These are phyloP conservation scores for Hybognathus amarus DNA, from an alignment of 2,797 vertebrate species.

Conservation along the genomic window DNA sequence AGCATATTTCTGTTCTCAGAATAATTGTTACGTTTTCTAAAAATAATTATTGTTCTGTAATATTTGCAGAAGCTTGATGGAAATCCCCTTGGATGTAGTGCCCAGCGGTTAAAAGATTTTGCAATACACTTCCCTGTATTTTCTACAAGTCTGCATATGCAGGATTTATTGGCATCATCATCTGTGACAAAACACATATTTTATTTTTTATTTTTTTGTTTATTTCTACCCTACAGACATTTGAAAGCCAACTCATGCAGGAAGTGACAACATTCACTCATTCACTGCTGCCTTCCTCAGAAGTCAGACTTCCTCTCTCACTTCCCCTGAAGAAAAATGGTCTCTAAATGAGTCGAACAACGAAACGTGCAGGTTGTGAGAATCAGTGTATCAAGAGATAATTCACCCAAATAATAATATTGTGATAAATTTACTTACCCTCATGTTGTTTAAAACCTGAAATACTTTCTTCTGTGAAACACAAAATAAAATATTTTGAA, in stretches of 20 bases:
- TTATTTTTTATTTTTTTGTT: conserved; percentile 10
- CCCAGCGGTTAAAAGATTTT: conserved; percentile 40
- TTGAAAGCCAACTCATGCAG: conserved; percentile 43
- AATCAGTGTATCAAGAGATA: background rate
- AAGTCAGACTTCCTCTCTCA: conserved; percentile 58
- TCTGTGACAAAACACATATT: conserved; percentile 36
- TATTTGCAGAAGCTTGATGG: conserved; percentile 49
- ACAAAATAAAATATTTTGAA: background rate
- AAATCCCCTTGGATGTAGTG: conserved; percentile 32
- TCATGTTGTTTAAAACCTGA: background rate
- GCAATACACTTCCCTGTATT: conserved; percentile 45
- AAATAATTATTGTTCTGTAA: conserved; percentile 34
- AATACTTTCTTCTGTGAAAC: background rate
- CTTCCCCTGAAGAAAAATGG: conserved; percentile 50
- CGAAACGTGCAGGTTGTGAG: background rate
- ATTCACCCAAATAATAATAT: background rate
- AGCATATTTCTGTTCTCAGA: conserved; percentile 21
- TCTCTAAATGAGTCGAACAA: conserved; percentile 31
- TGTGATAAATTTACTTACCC: background rate
- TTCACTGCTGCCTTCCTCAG: conserved; percentile 40
- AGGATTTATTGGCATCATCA: conserved; percentile 24
- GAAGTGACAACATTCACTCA: conserved; percentile 42
- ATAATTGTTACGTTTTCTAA: conserved; percentile 26
- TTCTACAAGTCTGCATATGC: conserved; percentile 23
- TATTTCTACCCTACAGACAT: conserved; percentile 12